Percentiles rank a stretch among this genome's conserved stretches.
Evolutionary conservation across 2,888 invertebrate genomes (phyloP).

Genomic region (Pseudoips prasinana): DNA sequence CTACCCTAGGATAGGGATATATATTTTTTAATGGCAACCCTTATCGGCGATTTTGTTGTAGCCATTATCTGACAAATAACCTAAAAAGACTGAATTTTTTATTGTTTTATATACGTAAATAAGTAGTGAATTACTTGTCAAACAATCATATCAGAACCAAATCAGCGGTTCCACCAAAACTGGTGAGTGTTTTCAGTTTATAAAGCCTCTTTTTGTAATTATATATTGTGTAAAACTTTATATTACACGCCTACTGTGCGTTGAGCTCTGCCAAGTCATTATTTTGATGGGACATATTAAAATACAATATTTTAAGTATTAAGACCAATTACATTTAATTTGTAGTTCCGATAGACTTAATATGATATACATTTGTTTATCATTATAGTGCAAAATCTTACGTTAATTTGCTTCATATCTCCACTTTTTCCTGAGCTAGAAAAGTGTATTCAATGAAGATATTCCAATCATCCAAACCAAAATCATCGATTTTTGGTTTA

Average conservation of each 20-base stretch:
- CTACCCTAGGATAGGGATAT: no score
- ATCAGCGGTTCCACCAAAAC: conserved; percentile 9
- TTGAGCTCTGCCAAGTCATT: conserved; percentile 11
- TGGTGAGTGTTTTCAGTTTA: conserved; percentile 23
- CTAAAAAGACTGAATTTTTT: conserved; percentile 66
- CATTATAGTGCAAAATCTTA: no score
- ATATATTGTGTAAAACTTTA: conserved; percentile 1
- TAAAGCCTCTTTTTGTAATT: conserved; percentile 1
- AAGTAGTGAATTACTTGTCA: conserved; percentile 34
- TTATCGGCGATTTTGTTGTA: conserved; percentile 20
- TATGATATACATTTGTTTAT: no score
- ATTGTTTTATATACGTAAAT: conserved; percentile 44
- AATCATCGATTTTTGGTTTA: no score
- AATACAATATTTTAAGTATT: no score
- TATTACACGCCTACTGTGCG: conserved; percentile 18
- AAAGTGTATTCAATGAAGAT: no score
- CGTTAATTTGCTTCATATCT: no score
- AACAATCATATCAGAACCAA: conserved; percentile 18
- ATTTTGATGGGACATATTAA: conserved; percentile 8
- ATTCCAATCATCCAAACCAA: no score
- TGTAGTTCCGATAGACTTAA: no score
- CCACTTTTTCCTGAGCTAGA: no score
- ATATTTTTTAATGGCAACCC: no score
- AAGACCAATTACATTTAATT: no score
- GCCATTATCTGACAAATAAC: conserved; percentile 54